phyloP scores from a whole-genome alignment of 2,797 vertebrate species.

The Smutsia gigantea region DNA sequence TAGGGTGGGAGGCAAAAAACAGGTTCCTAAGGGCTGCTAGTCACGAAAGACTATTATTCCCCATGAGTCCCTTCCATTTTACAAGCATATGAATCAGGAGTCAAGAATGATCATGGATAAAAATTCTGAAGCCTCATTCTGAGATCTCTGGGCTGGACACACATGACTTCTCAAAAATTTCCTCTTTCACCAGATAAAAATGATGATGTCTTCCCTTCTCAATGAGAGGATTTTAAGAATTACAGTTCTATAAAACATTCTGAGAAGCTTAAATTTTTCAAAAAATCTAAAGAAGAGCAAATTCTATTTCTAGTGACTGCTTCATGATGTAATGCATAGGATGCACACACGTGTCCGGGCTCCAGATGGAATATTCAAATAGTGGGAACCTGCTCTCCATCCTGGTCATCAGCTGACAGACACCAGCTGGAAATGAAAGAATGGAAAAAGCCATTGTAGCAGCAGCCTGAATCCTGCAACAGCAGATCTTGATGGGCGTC shows the following conservation, averaged over 20 bases:
- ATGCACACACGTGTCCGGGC: background rate
- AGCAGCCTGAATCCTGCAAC: background rate
- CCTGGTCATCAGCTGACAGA: slow-evolving; percentile 57
- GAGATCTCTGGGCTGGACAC: background rate
- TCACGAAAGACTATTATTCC: background rate
- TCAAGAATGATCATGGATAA: background rate
- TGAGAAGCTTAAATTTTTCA: background rate
- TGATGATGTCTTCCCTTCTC: background rate
- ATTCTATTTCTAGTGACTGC: background rate
- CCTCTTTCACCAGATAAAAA: background rate
- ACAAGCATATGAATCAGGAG: background rate
- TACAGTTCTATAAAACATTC: slow-evolving; percentile 46
- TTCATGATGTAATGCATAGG: background rate
- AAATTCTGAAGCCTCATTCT: background rate
- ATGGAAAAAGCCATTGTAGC: background rate
- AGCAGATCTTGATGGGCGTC: background rate
- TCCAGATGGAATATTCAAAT: background rate
- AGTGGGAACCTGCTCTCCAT: slow-evolving; percentile 15
- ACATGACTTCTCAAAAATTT: background rate
- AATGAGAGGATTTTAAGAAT: background rate
- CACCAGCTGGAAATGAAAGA: background rate
- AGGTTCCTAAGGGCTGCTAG: background rate
- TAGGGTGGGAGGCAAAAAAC: background rate
- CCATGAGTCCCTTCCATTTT: background rate
- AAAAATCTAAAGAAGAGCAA: background rate